Evolutionary conservation across 37 sponge, comb jelly and placozoan species (phyloP).

Genomic region (Bolinopsis microptera): DNA sequence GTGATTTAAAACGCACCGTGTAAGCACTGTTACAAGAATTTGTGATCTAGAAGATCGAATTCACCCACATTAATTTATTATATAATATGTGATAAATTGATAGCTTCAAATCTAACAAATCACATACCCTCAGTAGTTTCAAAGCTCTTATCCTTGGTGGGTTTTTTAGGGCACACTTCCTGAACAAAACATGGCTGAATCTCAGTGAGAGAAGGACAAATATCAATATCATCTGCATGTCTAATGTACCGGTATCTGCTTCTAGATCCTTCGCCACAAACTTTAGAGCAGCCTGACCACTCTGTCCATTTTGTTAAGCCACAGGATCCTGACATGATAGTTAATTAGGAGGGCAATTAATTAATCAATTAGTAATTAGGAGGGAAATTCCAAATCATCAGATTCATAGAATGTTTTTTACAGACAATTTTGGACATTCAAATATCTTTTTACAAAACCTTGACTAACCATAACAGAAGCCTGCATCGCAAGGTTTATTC

Average conservation of each 20-base stretch:
- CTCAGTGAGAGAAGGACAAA: constrained; percentile 62
- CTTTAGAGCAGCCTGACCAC: constrained; percentile 60
- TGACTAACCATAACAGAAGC: constrained; percentile 49
- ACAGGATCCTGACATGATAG: constrained; percentile 50
- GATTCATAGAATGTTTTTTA: too few species aligned
- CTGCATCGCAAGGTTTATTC: constrained; percentile 37
- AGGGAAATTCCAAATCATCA: too few species aligned
- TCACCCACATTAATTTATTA: too few species aligned
- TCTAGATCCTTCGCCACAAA: constrained; percentile 34
- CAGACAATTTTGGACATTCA: too few species aligned
- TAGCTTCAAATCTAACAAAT: too few species aligned
- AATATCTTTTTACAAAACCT: too few species aligned
- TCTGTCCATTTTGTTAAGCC: constrained; percentile 38
- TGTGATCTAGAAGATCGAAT: too few species aligned
- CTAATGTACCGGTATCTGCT: constrained; percentile 29
- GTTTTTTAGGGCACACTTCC: background rate
- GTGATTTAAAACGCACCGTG: too few species aligned
- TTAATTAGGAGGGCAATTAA: too few species aligned
- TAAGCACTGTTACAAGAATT: too few species aligned
- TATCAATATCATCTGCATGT: constrained; percentile 22
- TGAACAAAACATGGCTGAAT: constrained; percentile 38
- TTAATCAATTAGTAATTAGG: too few species aligned
- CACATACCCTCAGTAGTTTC: background rate
- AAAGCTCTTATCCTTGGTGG: background rate
- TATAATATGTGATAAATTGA: too few species aligned